Conservation (phyloP, 2,888 invertebrate species). For the Neoitamus cyanurus region DNA sequence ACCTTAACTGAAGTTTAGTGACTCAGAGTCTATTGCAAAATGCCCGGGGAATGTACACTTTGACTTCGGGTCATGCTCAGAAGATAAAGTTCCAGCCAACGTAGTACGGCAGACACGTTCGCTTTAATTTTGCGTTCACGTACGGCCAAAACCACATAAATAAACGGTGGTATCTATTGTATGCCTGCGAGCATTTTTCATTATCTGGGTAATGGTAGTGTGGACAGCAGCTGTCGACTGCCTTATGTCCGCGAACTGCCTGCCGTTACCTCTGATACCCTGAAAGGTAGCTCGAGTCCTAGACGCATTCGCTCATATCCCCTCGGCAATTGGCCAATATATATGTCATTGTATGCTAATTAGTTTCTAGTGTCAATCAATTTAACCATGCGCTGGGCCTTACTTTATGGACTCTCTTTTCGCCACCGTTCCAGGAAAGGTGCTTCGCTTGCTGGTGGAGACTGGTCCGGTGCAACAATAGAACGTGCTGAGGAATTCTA, state of each 20-base stretch:
- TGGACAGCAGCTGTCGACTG: slow-evolving; percentile 10
- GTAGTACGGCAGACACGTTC: not conserved
- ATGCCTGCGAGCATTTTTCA: slow-evolving; percentile 14
- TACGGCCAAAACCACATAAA: not conserved
- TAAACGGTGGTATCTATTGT: not conserved
- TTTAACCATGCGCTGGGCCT: slow-evolving; percentile 16
- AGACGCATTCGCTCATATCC: not conserved
- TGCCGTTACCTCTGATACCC: not conserved
- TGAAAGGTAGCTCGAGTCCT: not conserved
- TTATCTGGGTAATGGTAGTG: slow-evolving; percentile 15
- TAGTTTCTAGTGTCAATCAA: slow-evolving; percentile 51
- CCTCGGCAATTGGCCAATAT: slow-evolving; percentile 40
- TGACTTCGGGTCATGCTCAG: slow-evolving; percentile 8
- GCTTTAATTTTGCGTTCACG: slow-evolving; percentile 25
- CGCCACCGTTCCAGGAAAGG: slow-evolving; percentile 42
- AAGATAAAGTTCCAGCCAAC: not conserved
- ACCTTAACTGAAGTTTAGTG: not conserved
- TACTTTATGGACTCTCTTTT: slow-evolving; percentile 41
- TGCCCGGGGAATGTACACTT: slow-evolving; percentile 16
- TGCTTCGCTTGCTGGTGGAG: not conserved
- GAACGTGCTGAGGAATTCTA: slow-evolving; percentile 45
- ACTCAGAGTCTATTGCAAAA: slow-evolving; percentile 8
- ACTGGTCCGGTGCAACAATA: slow-evolving; percentile 37
- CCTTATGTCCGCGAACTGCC: not conserved
- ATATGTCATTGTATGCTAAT: slow-evolving; percentile 52